A percentile compares a stretch with the other conserved stretches of the same genome.
phyloP scores from a whole-genome alignment of 2,797 vertebrate genomes.

The Bradypodion ventrale region DNA sequence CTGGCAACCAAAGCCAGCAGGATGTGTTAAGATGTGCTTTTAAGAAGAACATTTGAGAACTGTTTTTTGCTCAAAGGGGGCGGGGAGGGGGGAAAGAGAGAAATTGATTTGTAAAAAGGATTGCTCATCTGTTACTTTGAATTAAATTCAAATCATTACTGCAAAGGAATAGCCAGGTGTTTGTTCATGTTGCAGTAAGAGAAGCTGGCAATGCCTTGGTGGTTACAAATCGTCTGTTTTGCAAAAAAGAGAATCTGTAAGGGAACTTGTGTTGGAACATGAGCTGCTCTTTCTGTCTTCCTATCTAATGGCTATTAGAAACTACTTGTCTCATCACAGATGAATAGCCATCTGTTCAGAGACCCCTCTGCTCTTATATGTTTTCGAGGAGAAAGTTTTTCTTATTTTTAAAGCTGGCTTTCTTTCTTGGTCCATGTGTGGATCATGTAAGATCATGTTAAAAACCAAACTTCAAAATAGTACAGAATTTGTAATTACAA shows the following conservation, averaged over 20 bases:
- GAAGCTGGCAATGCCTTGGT: conserved; percentile 8
- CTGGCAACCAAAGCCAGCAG: conserved; percentile 60
- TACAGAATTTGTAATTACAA: neutral
- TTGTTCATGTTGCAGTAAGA: conserved; percentile 28
- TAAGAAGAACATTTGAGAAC: conserved; percentile 68
- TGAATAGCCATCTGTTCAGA: neutral
- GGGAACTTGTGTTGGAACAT: conserved; percentile 16
- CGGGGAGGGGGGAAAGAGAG: neutral
- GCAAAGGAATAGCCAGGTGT: conserved; percentile 35
- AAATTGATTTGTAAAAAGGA: conserved; percentile 62
- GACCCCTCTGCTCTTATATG: neutral
- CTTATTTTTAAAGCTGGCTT: neutral
- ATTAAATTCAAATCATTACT: conserved; percentile 64
- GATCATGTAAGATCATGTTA: neutral
- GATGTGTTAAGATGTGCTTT: conserved; percentile 65
- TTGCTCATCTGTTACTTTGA: conserved; percentile 55
- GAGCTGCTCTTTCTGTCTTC: neutral
- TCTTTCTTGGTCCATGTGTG: neutral
- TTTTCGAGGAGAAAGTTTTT: neutral
- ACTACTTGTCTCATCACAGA: neutral
- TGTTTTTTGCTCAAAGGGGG: too few species aligned
- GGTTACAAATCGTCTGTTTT: conserved; percentile 5
- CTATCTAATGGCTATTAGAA: neutral
- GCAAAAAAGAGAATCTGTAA: conserved; percentile 19
- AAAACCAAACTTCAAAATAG: neutral